phyloP scores from a whole-genome alignment of 2,888 invertebrate genomes.

The Nephrotoma flavescens region DNA sequence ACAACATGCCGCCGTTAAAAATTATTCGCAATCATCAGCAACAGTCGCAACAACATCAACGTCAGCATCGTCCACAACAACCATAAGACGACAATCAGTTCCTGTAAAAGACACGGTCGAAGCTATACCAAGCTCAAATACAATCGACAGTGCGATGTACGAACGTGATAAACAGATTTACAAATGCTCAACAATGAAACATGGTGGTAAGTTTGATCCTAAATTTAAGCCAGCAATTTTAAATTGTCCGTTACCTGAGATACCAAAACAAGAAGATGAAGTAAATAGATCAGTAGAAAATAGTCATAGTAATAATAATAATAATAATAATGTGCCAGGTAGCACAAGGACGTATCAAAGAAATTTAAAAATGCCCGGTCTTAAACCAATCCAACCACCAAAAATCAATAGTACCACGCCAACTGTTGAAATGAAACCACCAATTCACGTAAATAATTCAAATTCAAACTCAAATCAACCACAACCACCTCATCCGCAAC shows the following conservation, averaged over 20 bases:
- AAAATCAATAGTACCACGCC: conserved; percentile 24
- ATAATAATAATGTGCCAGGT: not conserved
- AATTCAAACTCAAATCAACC: conserved; percentile 15
- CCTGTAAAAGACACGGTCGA: conserved; percentile 19
- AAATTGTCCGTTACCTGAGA: conserved; percentile 32
- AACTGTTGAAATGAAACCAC: not conserved
- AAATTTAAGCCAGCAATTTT: conserved; percentile 31
- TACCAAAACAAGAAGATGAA: conserved; percentile 29
- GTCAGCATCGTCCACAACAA: conserved; percentile 26
- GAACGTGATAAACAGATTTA: conserved; percentile 33
- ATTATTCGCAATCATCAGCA: conserved; percentile 22
- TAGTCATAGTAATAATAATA: not conserved
- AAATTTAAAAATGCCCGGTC: conserved; percentile 30
- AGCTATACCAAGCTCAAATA: conserved; percentile 21
- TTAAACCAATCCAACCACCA: conserved; percentile 32
- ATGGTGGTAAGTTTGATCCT: conserved; percentile 32
- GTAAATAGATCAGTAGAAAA: conserved; percentile 16
- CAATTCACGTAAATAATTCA: conserved; percentile 18
- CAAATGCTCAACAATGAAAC: conserved; percentile 30
- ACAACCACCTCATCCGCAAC: conserved; percentile 15
- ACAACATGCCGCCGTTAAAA: conserved; percentile 21
- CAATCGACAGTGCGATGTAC: conserved; percentile 28
- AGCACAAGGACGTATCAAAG: conserved; percentile 26
- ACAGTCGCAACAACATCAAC: conserved; percentile 29
- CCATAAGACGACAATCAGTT: conserved; percentile 29